These are phyloP conservation scores for Beaufortia kweichowensis DNA, from an alignment of 2,113 vertebrate species.

Conservation along the genomic window DNA sequence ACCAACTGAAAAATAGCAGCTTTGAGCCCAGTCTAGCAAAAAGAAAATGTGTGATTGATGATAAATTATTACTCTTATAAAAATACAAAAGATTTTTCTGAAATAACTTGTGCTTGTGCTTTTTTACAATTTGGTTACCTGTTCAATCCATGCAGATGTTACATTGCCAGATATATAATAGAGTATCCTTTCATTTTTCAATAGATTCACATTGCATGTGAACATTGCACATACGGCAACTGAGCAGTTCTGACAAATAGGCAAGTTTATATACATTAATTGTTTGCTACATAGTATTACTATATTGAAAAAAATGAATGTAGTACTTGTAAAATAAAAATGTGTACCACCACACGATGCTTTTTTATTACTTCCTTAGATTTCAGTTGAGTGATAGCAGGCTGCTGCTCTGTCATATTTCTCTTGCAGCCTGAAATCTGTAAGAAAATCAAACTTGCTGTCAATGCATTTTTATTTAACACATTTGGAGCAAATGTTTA, in stretches of 20 bases:
- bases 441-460: neutral
- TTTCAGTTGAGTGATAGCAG: slow-evolving; percentile 11
- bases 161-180: slow-evolving; percentile 75
- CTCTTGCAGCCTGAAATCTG: slow-evolving; percentile 70
- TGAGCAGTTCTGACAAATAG: slow-evolving; percentile 72
- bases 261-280: neutral
- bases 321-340: neutral
- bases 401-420: slow-evolving; percentile 21
- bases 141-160: slow-evolving; percentile 74
- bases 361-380: slow-evolving; percentile 59
- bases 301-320: neutral
- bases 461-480: neutral
- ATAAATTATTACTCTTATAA: neutral
- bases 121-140: slow-evolving; percentile 64
- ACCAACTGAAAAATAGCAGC: slow-evolving; percentile 57
- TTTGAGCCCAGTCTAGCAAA: slow-evolving; percentile 61
- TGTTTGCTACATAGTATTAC: neutral
- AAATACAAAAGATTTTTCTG: too few species aligned
- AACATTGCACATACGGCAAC: slow-evolving; percentile 70
- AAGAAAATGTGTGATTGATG: neutral
- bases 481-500: too few species aligned
- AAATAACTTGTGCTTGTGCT: too few species aligned
- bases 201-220: slow-evolving; percentile 63
- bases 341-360: slow-evolving; percentile 62
- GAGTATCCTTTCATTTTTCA: slow-evolving; percentile 41